Evolutionary conservation across 2,113 vertebrate genomes (phyloP), one percentile per base, ranked within the genome.

Genomic region (Oophaga pumilio): DNA sequence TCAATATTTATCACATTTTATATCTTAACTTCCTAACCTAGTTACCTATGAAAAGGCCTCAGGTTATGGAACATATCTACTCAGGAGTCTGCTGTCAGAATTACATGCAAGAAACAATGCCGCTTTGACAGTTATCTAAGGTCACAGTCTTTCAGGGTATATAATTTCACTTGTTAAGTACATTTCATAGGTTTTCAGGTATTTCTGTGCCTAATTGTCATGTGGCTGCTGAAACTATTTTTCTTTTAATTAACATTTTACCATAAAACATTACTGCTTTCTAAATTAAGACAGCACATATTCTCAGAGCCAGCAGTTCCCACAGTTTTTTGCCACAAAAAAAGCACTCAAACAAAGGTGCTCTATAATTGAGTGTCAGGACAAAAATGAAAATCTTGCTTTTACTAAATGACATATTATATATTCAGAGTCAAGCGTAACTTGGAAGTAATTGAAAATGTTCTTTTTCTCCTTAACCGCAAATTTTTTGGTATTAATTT

Each of bases 181-280:
- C 50, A 69, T 84, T 84, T 84, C 50, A 84, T 56, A 73, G 18
- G 17, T 84, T 84, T 84, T 43, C 26, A 74, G 82, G 11, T 59
- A 74, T 26, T 74, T 74, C 52, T 59, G 26, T 8, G 52, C 17
- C 53, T 59, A 84, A 84, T 82, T 82, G 80, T 64, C 60, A 66
- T 50, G 80, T 66, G 60, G 59, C 66, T 82, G 59, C 59, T 62
- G 64, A 82, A 82, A 8, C 79, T 66, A n/a, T 43, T 82, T 82
- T 82, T 82, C 60, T 82, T 82, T 82, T 60, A 82, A 82, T 82
- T 82, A 82, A 66, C 80, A 82, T 82, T 82, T 64, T 50, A 50
- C 17, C 59, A 60, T 82, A 50, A 82, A 66, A 82, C 43, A 82
- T 66, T 82, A 66, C 62, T 49, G 15, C 15, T 43, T 82, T 82